Evolutionary conservation across 1,140 invertebrate species (phyloP), one percentile per base, ranked within the genome.

Genomic region (Zeugodacus cucurbitae): DNA sequence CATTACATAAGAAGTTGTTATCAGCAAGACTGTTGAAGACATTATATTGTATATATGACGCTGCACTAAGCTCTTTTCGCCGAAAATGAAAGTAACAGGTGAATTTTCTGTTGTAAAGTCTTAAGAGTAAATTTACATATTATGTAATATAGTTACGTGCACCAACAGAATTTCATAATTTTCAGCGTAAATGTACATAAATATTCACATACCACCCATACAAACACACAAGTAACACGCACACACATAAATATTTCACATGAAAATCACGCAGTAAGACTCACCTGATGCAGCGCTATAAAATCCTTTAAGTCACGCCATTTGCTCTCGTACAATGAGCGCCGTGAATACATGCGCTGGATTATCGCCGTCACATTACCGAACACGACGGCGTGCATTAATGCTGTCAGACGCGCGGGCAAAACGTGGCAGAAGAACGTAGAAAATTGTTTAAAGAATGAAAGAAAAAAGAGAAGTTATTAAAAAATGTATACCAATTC

Each of bases 341-440:
- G 96, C 44, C 98, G 96, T n/a, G 98, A 98, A 93, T 99, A 99
- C 96, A 99, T 98, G 89, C 99, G 95, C 94, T 99, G 98, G 93
- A 99, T 99, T 91, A 99, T 99, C n/a, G 99, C 98, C 5, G 98
- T 99, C 74, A 99, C 98, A 94, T 99, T 99, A 91, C 99, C 99
- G 93, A 99, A 99, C 17, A 99, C 98, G 57, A 99, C 98, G 20
- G 99, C 99, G 93, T 99, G 99, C 98, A 99, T 99, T 89, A 99
- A 94, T 57, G 99, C 97, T 98, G 94, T 5, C 20, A 82, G 70
- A 26, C 26, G 34, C 3, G 2, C 34, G 10, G 37, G 8, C n/a
- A 62, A 62, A 82, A 32, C 6, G 20, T 22, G 14, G 82, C n/a
- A 58, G 41, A 48, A 0, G 0, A 54, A 54, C 48, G 54, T 54